A percentile compares a stretch with the other conserved stretches of the same genome.
Conservation (phyloP, 1,140 invertebrate genomes). For the Drosophila busckii region DNA sequence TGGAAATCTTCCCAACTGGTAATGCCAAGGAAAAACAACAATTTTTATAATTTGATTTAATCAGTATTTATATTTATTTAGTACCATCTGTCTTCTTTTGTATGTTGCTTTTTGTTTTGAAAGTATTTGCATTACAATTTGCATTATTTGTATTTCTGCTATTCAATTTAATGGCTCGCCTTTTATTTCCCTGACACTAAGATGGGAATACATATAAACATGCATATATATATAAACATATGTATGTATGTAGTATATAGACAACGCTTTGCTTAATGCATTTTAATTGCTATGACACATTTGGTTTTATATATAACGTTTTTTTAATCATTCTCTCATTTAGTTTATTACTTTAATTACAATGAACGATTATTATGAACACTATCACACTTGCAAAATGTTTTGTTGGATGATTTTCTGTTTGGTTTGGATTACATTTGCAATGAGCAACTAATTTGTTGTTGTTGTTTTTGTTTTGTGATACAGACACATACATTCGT, state of each 20-base stretch:
- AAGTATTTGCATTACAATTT: conserved; percentile 44
- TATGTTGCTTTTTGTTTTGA: conserved; percentile 24
- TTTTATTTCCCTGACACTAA: conserved; percentile 12
- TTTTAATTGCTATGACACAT: conserved; percentile 23
- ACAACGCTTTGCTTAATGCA: conserved; percentile 13
- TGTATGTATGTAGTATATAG: conserved; percentile 14
- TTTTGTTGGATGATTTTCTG: conserved; percentile 22
- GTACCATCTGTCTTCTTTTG: conserved; percentile 24
- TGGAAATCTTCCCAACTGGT: no score
- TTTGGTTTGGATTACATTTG: conserved; percentile 37
- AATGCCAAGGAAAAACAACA: conserved; percentile 14
- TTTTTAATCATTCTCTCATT: conserved; percentile 24
- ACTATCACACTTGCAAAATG: conserved; percentile 76
- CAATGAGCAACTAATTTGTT: conserved; percentile 57
- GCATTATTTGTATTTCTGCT: conserved; percentile 12
- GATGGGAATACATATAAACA: conserved; percentile 7
- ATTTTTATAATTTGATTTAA: conserved; percentile 31
- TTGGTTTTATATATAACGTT: no score
- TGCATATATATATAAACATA: conserved; percentile 11
- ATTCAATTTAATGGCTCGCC: conserved; percentile 1
- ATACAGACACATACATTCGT: conserved; percentile 50
- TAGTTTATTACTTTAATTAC: conserved; percentile 62
- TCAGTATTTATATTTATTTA: conserved; percentile 48
- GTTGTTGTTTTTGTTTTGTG: conserved; percentile 55
- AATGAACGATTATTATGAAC: conserved; percentile 76